Percentiles rank a stretch among this genome's conserved stretches.
phyloP scores from a whole-genome alignment of 2,797 vertebrate species.

The Psittacula derbiana region DNA sequence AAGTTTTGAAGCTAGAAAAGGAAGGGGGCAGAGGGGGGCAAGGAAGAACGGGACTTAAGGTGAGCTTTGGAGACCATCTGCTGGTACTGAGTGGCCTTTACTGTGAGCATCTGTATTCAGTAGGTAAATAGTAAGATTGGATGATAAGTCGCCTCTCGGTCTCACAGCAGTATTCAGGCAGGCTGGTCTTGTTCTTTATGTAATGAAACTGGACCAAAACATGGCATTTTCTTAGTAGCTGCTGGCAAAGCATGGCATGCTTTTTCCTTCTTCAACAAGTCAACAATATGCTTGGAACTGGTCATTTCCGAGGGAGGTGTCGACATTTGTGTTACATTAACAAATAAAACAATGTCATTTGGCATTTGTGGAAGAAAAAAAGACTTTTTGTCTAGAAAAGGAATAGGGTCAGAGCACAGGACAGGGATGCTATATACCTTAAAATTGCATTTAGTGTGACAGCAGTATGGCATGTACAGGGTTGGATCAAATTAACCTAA shows the following conservation, averaged over 20 bases:
- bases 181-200: not conserved
- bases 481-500: not conserved
- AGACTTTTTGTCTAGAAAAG: not conserved
- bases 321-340: not conserved
- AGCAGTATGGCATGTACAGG: not conserved
- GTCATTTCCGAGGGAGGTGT: not conserved
- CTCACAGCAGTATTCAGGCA: accelerated
- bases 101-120: not conserved
- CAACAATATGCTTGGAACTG: not conserved
- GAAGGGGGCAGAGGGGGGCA: not conserved
- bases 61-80: not conserved
- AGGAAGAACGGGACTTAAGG: not conserved
- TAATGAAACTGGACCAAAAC: not conserved
- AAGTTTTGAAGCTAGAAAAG: not conserved
- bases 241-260: not conserved
- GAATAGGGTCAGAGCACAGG: not conserved
- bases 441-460: not conserved
- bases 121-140: not conserved
- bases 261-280: not conserved
- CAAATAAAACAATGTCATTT: not conserved
- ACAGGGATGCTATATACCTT: not conserved
- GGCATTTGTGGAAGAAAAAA: not conserved
- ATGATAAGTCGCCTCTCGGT: not conserved
- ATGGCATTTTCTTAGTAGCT: not conserved
- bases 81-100: not conserved